Percentiles rank a stretch among this genome's conserved stretches.
phyloP scores from a whole-genome alignment of 2,888 invertebrate species.

The Minunthozetes semirufus region DNA sequence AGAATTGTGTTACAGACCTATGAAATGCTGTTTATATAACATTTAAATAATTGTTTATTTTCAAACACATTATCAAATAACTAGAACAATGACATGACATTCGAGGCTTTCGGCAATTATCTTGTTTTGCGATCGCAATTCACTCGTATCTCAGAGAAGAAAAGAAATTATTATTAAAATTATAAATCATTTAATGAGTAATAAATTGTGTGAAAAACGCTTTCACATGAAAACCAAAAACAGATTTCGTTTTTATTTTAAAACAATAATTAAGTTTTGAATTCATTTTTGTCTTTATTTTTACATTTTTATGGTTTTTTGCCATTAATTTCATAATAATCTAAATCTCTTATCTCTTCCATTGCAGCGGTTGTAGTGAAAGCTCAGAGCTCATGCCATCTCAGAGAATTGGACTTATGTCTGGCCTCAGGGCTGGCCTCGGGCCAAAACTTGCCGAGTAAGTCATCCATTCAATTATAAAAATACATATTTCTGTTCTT shows the following conservation, averaged over 20 bases:
- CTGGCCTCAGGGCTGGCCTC: slow-evolving; percentile 36
- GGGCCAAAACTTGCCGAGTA: slow-evolving; percentile 35
- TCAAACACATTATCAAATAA: slow-evolving; percentile 3
- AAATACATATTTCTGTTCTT: background rate
- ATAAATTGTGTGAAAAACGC: background rate
- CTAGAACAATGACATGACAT: slow-evolving; percentile 29
- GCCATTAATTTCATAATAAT: background rate
- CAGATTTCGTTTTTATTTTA: background rate
- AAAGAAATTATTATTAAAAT: background rate
- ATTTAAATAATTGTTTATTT: background rate
- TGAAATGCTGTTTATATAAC: background rate
- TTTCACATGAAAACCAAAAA: background rate
- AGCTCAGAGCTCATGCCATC: slow-evolving; percentile 34
- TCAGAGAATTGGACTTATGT: slow-evolving; percentile 35
- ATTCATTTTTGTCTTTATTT: background rate
- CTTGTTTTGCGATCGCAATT: slow-evolving; percentile 21
- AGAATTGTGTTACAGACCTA: background rate
- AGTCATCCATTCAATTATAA: slow-evolving; percentile 11
- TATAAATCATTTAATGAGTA: background rate
- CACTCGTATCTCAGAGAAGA: background rate
- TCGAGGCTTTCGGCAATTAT: background rate
- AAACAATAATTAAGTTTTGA: background rate
- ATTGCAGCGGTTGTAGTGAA: slow-evolving; percentile 18
- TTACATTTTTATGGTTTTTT: background rate
- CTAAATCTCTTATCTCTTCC: background rate